phyloP scores from a whole-genome alignment of 2,888 invertebrate genomes.

The Schizaphis graminum region DNA sequence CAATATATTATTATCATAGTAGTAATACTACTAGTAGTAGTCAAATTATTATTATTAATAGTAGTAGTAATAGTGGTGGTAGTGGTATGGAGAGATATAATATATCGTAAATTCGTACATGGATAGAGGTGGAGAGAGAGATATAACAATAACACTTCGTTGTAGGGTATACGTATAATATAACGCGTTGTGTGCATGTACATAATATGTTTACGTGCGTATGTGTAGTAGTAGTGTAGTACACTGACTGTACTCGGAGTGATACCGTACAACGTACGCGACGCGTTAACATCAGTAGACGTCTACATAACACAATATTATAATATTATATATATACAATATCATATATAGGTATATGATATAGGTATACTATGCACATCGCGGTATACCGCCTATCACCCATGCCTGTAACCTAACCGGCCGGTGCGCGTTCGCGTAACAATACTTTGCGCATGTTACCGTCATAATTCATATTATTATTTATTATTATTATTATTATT shows the following conservation, averaged over 20 bases:
- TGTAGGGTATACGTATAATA: slow-evolving; percentile 35
- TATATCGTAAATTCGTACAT: background rate
- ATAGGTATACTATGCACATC: background rate
- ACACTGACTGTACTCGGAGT: background rate
- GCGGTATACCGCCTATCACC: background rate
- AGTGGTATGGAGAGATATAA: background rate
- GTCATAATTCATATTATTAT: background rate
- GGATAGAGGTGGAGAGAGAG: background rate
- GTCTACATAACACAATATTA: background rate
- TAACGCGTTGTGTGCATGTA: background rate
- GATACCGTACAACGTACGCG: slow-evolving; percentile 25
- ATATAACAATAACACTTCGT: slow-evolving; percentile 58
- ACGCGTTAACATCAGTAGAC: background rate
- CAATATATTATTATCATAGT: background rate
- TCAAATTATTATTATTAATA: background rate
- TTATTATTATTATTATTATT: background rate
- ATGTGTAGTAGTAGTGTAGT: background rate
- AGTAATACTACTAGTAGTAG: too few species aligned
- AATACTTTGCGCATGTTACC: background rate
- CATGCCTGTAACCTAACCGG: background rate
- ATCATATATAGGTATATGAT: background rate
- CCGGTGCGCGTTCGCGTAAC: background rate
- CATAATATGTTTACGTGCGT: background rate
- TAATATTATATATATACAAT: background rate
- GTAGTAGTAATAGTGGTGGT: background rate